Base-by-base conservation (phyloP, 2,888 invertebrate species). In the Cosmorhoe ocellata region DNA sequence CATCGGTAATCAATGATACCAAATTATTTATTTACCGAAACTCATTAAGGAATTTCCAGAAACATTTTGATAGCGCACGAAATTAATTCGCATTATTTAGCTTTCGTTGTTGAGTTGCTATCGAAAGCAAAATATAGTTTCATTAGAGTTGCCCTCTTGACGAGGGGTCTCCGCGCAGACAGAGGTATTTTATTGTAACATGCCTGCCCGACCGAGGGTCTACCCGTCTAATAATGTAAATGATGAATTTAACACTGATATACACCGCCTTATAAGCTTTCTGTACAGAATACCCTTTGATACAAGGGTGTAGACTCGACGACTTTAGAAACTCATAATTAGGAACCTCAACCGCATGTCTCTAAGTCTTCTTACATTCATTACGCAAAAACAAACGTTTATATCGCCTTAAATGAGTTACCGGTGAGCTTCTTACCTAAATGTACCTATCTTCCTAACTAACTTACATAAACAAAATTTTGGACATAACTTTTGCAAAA, bases 81-180 rank as follows among this genome's bases (percentile, higher is more conserved):
- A 48, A 58, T 58, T 59, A 62, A 57, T 53, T 47, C 48, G 51
- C 48, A 56, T 58, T 62, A 61, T 63, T 53, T 53, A 63, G 54
- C 59, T 50, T 57, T n/a, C 2, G 4, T 4, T 54, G 48, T 48
- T 55, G 64, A 65, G 63, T 61, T 58, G 54, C 57, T 63, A 66
- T 63, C 64, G 60, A 58, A 60, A 57, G 55, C 66, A 63, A 71
- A 69, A 69, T 69, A 69, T 71, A 66, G 69, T 71, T 69, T 71
- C 69, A 71, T 71, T 71, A 71, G 58, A 51, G 60, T 60, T 40
- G 53, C 45, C 55, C 49, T 58, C 59, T 61, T 64, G 62, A 66
- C 60, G 57, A 62, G 62, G 67, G 69, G 59, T 36, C 58, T 50
- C 51, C 41, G 55, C 47, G 56, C 53, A 64, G 67, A 65, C 65